Conservation (phyloP, 2,113 vertebrate genomes). For the Ptilonorhynchus violaceus region DNA sequence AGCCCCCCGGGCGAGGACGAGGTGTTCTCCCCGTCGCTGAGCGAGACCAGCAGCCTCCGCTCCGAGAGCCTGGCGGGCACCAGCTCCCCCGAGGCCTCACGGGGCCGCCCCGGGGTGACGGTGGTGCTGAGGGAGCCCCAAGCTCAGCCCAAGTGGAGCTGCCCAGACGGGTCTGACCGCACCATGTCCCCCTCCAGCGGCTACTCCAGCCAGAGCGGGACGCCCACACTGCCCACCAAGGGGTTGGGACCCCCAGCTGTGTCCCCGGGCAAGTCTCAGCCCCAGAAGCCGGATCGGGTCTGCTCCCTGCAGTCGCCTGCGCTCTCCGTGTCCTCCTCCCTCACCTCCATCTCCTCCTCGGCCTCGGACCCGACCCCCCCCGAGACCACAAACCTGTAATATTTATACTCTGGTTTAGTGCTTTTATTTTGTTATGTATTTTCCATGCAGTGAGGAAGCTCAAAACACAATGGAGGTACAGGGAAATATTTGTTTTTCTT, state of each 20-base stretch:
- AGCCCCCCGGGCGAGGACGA: constrained; percentile 33
- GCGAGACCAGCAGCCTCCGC: constrained; percentile 52
- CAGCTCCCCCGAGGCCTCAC: constrained; percentile 27
- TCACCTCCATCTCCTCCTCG: constrained; percentile 84
- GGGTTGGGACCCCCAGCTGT: constrained; percentile 68
- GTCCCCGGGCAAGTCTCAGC: constrained; percentile 79
- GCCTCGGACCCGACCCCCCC: constrained; percentile 72
- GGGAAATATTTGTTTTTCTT: background rate
- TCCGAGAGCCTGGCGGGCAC: background rate
- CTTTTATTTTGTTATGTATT: background rate
- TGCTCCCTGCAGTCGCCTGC: constrained; percentile 79
- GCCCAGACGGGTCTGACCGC: constrained; percentile 78
- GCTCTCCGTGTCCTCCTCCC: constrained; percentile 84
- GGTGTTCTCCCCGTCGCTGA: constrained; percentile 29
- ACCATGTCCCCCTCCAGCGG: constrained; percentile 97
- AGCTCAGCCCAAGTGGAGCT: constrained; percentile 60
- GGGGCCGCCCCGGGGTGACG: constrained; percentile 26
- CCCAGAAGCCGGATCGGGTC: constrained; percentile 82
- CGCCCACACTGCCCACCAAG: constrained; percentile 86
- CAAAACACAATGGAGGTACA: fast-evolving
- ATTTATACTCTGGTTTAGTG: background rate
- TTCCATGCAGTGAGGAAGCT: background rate
- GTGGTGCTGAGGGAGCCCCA: constrained; percentile 11
- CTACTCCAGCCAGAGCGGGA: constrained; percentile 95
- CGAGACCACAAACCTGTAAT: background rate